phyloP scores from a whole-genome alignment of 2,113 vertebrate species.

The Colistium nudipinnis region DNA sequence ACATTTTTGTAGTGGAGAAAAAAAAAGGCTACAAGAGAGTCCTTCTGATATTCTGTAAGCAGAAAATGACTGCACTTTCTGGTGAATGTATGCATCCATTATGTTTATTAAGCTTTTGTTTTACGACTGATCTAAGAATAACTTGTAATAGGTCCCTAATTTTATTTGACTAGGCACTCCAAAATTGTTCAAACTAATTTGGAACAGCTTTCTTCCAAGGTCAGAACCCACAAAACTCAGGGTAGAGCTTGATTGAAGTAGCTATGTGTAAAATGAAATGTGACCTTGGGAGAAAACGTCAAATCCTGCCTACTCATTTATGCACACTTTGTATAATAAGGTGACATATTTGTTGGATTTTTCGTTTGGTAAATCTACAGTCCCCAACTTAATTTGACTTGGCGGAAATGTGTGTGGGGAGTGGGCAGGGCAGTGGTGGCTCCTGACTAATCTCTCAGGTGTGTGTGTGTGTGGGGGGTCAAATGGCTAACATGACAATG shows the following conservation, averaged over 20 bases:
- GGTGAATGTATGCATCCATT: not conserved
- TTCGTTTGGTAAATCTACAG: not conserved
- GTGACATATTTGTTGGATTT: not conserved
- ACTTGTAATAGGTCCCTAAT: not conserved
- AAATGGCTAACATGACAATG: too few relatives aligned
- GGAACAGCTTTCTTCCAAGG: not conserved
- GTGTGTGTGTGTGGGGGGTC: too few relatives aligned
- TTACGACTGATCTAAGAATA: not conserved
- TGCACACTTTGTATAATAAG: not conserved
- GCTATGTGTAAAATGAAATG: too few relatives aligned
- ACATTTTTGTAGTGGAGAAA: not conserved
- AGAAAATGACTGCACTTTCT: not conserved
- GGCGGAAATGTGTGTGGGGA: not conserved
- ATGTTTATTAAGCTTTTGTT: not conserved
- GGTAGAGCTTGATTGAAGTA: too few relatives aligned
- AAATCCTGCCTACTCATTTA: too few relatives aligned
- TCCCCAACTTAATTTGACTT: not conserved
- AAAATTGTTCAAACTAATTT: not conserved
- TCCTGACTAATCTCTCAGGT: too few relatives aligned
- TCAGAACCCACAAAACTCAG: not conserved
- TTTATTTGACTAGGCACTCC: not conserved
- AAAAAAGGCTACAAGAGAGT: not conserved
- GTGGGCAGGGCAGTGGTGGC: not conserved
- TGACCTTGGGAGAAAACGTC: too few relatives aligned
- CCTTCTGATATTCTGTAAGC: slow-evolving; percentile 7